Conservation (phyloP, 2,113 vertebrate genomes). For the Pandion haliaetus region DNA sequence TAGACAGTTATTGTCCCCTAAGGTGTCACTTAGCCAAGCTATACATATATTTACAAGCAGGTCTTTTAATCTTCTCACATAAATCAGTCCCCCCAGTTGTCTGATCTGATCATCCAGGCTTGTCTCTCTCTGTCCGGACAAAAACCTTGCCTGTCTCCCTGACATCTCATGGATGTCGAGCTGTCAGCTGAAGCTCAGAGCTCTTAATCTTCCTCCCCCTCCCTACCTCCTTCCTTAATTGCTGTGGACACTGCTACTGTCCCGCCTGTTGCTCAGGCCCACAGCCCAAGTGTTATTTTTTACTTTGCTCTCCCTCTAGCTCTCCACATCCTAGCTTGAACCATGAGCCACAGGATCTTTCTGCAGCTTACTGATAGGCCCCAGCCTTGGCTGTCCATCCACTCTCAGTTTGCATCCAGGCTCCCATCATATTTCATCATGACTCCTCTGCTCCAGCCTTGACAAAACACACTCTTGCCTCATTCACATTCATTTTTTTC, state of each 20-base stretch:
- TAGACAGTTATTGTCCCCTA: slow-evolving; percentile 59
- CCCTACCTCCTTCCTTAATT: slow-evolving; percentile 1
- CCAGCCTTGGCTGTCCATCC: not conserved
- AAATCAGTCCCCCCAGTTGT: slow-evolving; percentile 54
- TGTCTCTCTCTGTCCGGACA: slow-evolving; percentile 2
- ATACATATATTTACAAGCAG: slow-evolving; percentile 60
- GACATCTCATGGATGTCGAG: slow-evolving; percentile 47
- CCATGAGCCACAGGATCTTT: not conserved
- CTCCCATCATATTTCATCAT: not conserved
- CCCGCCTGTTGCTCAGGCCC: not conserved
- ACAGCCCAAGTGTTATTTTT: not conserved
- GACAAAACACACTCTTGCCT: not conserved
- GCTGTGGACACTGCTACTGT: not conserved
- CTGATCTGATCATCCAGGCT: slow-evolving; percentile 18
- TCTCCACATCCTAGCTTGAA: not conserved
- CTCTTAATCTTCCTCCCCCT: slow-evolving; percentile 58
- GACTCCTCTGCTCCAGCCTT: not conserved
- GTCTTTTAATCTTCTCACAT: slow-evolving; percentile 56
- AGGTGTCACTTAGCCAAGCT: slow-evolving; percentile 60
- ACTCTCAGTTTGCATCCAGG: not conserved
- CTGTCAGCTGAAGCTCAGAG: slow-evolving; percentile 49
- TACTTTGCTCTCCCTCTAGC: not conserved
- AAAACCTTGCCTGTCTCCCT: slow-evolving; percentile 29
- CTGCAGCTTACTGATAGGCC: not conserved
- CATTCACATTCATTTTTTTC: not conserved